A percentile compares a stretch with the other conserved stretches of the same genome.
phyloP scores from a whole-genome alignment of 2,113 vertebrate species.

The Leuciscus idus region DNA sequence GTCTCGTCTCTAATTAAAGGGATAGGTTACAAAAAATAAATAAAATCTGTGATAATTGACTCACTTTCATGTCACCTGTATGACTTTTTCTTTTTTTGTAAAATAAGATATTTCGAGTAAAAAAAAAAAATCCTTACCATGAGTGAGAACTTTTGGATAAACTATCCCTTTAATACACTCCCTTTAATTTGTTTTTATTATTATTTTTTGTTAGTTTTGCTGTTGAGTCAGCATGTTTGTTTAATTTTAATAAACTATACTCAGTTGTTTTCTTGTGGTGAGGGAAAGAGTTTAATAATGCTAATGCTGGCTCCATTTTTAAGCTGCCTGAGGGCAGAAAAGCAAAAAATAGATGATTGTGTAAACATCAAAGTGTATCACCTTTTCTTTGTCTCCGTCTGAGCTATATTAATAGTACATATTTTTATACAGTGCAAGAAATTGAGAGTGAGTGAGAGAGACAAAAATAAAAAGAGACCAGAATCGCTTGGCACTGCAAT shows the following conservation, averaged over 20 bases:
- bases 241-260: neutral
- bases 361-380: constrained; percentile 47
- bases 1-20: too few species aligned
- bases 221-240: constrained; percentile 20
- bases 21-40: too few species aligned
- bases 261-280: neutral
- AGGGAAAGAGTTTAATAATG: neutral
- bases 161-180: neutral
- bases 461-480: constrained; percentile 26
- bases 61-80: neutral
- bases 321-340: constrained; percentile 27
- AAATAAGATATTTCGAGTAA: too few species aligned
- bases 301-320: constrained; percentile 31
- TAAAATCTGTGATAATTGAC: too few species aligned
- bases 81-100: neutral
- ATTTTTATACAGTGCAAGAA: constrained; percentile 12
- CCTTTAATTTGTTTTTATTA: neutral
- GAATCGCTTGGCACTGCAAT: constrained; percentile 21
- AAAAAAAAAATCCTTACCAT: too few species aligned
- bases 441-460: neutral
- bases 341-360: constrained; percentile 44
- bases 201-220: neutral
- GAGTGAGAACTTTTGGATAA: neutral
- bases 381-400: constrained; percentile 10
- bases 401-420: constrained; percentile 35